These are phyloP conservation scores for Penelope pileata DNA, from an alignment of 2,113 vertebrate species.

Conservation along the genomic window DNA sequence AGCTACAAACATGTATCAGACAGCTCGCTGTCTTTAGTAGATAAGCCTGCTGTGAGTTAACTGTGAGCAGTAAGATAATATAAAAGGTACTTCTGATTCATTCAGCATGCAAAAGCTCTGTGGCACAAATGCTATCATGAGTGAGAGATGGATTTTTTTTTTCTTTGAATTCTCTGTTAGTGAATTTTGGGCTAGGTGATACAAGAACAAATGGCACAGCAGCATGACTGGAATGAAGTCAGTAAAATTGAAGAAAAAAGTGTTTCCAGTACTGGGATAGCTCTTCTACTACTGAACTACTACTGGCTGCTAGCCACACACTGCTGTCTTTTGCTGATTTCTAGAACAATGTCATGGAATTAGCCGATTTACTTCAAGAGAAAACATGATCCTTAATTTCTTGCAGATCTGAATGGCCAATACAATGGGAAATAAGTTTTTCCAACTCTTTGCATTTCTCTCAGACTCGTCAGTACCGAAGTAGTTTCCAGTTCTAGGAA, in stretches of 20 bases:
- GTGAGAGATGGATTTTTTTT: not conserved
- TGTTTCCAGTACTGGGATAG: not conserved
- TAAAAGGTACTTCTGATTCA: constrained; percentile 4
- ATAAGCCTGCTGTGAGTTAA: not conserved
- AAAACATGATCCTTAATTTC: not conserved
- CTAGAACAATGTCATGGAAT: not conserved
- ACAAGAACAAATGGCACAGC: not conserved
- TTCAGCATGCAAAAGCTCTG: rapidly evolving
- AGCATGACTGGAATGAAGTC: not conserved
- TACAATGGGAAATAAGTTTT: not conserved
- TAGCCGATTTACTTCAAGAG: not conserved
- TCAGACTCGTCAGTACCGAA: not conserved
- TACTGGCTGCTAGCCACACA: not conserved
- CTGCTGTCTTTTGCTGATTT: not conserved
- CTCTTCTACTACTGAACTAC: not conserved
- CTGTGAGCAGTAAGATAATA: not conserved
- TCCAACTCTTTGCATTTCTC: not conserved
- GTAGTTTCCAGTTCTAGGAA: not conserved
- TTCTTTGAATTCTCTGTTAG: not conserved
- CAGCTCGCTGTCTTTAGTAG: not conserved
- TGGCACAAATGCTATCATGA: not conserved
- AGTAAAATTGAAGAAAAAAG: not conserved
- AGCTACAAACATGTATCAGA: not conserved
- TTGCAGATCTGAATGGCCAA: not conserved
- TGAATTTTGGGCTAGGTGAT: not conserved